These are phyloP conservation scores for Eudemis profundana DNA, from an alignment of 2,888 invertebrate species.

Conservation along the genomic window DNA sequence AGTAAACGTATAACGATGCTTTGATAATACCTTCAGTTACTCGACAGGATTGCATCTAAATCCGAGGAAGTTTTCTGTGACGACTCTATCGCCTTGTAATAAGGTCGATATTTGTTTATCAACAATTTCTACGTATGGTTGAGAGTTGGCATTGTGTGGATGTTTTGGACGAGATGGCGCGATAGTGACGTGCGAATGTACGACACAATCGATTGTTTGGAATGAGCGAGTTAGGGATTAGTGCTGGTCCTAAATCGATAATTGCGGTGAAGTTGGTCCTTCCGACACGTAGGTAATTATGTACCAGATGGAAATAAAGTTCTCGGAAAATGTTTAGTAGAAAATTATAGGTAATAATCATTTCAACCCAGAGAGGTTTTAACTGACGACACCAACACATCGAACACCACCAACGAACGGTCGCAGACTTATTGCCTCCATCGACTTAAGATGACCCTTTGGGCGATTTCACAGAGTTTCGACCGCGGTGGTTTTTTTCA, in stretches of 20 bases:
- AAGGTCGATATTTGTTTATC: slow-evolving; percentile 3
- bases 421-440: too few relatives aligned
- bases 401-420: too few relatives aligned
- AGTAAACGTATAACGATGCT: slow-evolving; percentile 63
- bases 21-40: slow-evolving; percentile 64
- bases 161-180: slow-evolving; percentile 33
- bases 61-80: background rate
- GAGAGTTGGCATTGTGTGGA: slow-evolving; percentile 32
- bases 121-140: slow-evolving; percentile 15
- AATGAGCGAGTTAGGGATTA: slow-evolving; percentile 12
- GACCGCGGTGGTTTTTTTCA: too few relatives aligned
- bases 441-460: too few relatives aligned
- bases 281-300: too few relatives aligned
- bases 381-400: too few relatives aligned
- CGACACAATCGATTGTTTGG: slow-evolving; percentile 17
- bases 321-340: too few relatives aligned
- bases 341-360: too few relatives aligned
- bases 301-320: too few relatives aligned
- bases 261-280: background rate
- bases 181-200: slow-evolving; percentile 23
- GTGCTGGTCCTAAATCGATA: slow-evolving; percentile 1
- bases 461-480: too few relatives aligned
- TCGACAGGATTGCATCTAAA: slow-evolving; percentile 62
- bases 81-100: background rate
- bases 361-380: too few relatives aligned